These are phyloP conservation scores for Latheticus oryzae DNA, from an alignment of 2,888 invertebrate species.

Conservation along the genomic window DNA sequence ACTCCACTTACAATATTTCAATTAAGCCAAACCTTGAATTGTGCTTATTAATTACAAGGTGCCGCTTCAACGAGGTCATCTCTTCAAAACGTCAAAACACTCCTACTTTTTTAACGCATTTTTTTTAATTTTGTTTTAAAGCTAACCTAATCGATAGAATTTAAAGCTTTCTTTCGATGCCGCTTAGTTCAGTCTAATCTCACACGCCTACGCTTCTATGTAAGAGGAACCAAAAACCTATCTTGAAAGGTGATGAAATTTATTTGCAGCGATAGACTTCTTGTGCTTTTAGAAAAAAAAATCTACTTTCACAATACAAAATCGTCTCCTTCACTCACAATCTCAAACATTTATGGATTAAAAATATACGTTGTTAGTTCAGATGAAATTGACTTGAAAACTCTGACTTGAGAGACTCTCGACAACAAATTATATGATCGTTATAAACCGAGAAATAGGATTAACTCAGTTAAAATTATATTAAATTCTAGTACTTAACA, in stretches of 20 bases:
- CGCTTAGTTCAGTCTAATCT: slow-evolving; percentile 32
- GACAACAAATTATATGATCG: slow-evolving; percentile 10
- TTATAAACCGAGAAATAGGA: slow-evolving; percentile 3
- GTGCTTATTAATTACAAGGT: slow-evolving; percentile 16
- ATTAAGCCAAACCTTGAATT: slow-evolving; percentile 25
- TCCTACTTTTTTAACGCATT: too few relatives aligned
- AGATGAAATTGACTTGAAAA: slow-evolving; percentile 17
- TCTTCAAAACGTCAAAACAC: too few relatives aligned
- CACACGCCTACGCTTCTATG: slow-evolving; percentile 31
- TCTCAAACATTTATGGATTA: slow-evolving; percentile 25
- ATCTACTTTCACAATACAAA: slow-evolving; percentile 24
- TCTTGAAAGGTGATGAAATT: slow-evolving; percentile 36
- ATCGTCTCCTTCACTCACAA: slow-evolving; percentile 22
- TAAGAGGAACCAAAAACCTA: slow-evolving; percentile 34
- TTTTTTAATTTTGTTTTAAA: too few relatives aligned
- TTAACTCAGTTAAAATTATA: slow-evolving; percentile 6
- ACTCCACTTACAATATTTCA: slow-evolving; percentile 37
- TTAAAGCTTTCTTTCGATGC: slow-evolving; percentile 34
- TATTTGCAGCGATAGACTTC: slow-evolving; percentile 29
- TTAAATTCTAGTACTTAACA: too few relatives aligned
- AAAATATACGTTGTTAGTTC: slow-evolving; percentile 17
- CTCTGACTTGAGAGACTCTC: slow-evolving; percentile 7
- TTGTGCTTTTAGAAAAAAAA: slow-evolving; percentile 35
- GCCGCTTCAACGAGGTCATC: background rate
- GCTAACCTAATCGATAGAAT: slow-evolving; percentile 33